Base-by-base conservation (phyloP, 2,113 vertebrate genomes). In the Cheilinus undulatus region DNA sequence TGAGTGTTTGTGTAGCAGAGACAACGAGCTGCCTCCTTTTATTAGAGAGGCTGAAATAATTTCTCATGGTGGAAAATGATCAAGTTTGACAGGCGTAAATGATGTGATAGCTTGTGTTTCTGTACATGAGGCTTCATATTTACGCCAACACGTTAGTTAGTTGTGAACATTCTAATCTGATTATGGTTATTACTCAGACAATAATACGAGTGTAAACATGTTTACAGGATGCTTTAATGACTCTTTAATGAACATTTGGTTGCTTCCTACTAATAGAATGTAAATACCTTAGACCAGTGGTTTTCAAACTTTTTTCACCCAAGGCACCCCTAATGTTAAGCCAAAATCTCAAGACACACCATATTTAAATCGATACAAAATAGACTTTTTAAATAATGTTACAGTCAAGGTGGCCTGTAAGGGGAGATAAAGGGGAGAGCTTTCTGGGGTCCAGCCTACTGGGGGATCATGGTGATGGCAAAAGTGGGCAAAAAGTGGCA, bases 41-140 rank as follows among this genome's bases (percentile, higher is more conserved):
- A 61, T 77, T 69, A 73, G 48, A 60, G 40, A 45, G 53, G 61
- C 51, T 59, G 68, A 69, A 81, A 49, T 61, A 66, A 45, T 26
- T 66, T 73, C 52, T 64, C 28, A 57, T 46, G 23, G n/a, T 66
- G 68, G 58, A 57, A 69, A 62, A 49, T 71, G 61, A 80, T 28
- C 7, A 7, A 32, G 17, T 40, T 12, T 63, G 65, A 73, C 56
- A 51, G 57, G 34, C 36, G 7, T 17, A 64, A 40, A 54, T 45
- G 51, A 73, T 53, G 34, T 45, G 28, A 53, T 43, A 24, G 32
- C 22, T 45, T 27, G 7, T 56, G 60, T 61, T 59, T 40, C n/a
- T 36, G 26, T 49, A 38, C 10, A 32, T 11, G 17, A 43, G 43
- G 19, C 15, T 45, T 20, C 2, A 15, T 63, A 42, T 48, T 67